These are phyloP conservation scores for Camponotus floridanus DNA, from an alignment of 1,140 invertebrate genomes.

Conservation along the genomic window DNA sequence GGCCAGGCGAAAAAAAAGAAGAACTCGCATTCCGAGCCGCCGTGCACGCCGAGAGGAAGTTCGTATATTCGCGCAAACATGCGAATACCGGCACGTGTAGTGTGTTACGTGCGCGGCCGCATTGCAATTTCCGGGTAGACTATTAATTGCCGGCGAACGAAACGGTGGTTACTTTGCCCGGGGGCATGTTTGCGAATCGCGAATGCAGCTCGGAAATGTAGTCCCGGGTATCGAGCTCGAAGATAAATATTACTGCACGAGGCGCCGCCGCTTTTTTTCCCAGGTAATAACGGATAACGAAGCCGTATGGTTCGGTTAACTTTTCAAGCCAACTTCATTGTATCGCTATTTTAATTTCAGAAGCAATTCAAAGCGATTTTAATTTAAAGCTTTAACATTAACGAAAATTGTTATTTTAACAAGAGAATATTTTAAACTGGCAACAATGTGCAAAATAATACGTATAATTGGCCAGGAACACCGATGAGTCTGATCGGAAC, in stretches of 20 bases:
- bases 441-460: background rate
- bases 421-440: conserved; percentile 5
- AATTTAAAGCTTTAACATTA: background rate
- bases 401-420: background rate
- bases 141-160: conserved; percentile 67
- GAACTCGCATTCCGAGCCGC: conserved; percentile 17
- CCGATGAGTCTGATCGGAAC: background rate
- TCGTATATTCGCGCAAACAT: conserved; percentile 45
- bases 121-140: conserved; percentile 71
- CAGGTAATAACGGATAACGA: conserved; percentile 40
- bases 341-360: conserved; percentile 3
- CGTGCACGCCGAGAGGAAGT: conserved; percentile 20
- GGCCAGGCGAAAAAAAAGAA: conserved; percentile 21
- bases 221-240: conserved; percentile 41
- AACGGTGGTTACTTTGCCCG: conserved; percentile 64
- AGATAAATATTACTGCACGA: conserved; percentile 44
- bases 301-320: background rate
- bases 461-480: background rate
- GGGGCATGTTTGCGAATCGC: conserved; percentile 60
- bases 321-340: background rate
- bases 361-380: background rate
- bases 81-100: conserved; percentile 59
- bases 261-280: background rate
- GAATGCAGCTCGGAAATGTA: conserved; percentile 43
- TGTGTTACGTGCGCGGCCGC: conserved; percentile 45